Conservation (phyloP, 2,797 vertebrate species). For the Crocodylus rhombifer region DNA sequence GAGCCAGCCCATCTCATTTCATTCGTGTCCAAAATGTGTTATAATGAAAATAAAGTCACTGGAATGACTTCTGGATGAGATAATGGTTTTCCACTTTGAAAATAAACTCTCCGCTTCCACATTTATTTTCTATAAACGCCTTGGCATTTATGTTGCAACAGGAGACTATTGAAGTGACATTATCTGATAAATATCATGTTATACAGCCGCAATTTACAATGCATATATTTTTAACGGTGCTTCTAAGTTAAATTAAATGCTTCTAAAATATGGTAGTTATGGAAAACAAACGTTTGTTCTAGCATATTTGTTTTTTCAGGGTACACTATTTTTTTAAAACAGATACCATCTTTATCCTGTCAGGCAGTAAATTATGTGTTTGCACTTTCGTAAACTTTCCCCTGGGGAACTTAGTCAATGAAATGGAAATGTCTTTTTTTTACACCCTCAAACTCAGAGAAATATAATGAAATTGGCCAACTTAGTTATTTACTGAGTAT, state of each 20-base stretch:
- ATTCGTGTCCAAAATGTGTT: conserved; percentile 43
- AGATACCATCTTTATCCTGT: conserved; percentile 70
- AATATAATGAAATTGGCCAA: conserved; percentile 61
- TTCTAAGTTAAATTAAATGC: conserved; percentile 76
- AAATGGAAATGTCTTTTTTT: conserved; percentile 73
- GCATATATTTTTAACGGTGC: conserved; percentile 74
- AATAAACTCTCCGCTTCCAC: conserved; percentile 55
- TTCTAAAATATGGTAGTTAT: conserved; percentile 67
- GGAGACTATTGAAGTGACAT: conserved; percentile 68
- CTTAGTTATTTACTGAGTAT: conserved; percentile 31
- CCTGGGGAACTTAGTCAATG: conserved; percentile 73
- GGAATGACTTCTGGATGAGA: conserved; percentile 45
- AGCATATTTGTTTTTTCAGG: conserved; percentile 69
- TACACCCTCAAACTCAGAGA: conserved; percentile 65
- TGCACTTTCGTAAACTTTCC: conserved; percentile 73
- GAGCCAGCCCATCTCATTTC: conserved; percentile 36
- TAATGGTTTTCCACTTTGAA: conserved; percentile 68
- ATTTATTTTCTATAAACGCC: conserved; percentile 66
- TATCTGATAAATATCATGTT: conserved; percentile 75
- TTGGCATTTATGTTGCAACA: conserved; percentile 73
- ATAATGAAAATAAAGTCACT: background rate
- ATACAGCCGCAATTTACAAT: conserved; percentile 74
- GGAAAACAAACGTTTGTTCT: conserved; percentile 69
- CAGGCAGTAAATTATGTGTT: conserved; percentile 75
- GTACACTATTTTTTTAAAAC: conserved; percentile 54